phyloP scores from a whole-genome alignment of 2,113 vertebrate species.

The Danionella cerebrum region DNA sequence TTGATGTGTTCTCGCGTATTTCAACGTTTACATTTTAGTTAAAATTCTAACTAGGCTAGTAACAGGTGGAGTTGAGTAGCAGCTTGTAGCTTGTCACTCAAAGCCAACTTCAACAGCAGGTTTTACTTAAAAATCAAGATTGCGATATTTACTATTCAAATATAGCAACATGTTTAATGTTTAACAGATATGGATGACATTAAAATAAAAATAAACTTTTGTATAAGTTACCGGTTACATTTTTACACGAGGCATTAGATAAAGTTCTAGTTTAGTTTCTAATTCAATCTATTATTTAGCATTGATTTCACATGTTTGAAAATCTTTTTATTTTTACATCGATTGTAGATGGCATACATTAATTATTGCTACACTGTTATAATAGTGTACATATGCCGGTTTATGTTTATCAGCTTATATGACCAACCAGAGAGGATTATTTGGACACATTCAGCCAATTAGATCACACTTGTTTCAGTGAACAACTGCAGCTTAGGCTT shows the following conservation, averaged over 20 bases:
- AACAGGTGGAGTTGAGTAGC: background rate
- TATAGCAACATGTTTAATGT: no score
- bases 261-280: no score
- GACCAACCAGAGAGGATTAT: background rate
- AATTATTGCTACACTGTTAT: no score
- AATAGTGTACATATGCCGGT: no score
- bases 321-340: background rate
- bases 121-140: no score
- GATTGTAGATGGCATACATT: no score
- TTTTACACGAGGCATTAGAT: no score
- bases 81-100: background rate
- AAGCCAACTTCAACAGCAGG: no score
- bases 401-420: background rate
- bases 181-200: background rate
- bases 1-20: background rate
- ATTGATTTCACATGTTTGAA: background rate
- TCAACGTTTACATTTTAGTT: background rate
- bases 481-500: background rate
- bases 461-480: background rate
- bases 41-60: background rate
- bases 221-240: no score
- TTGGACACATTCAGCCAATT: slow-evolving; percentile 10
- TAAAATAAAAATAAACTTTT: no score
- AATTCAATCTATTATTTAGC: background rate
- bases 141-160: no score